Evolutionary conservation across 2,113 vertebrate species (phyloP).

Genomic region (Rana temporaria): DNA sequence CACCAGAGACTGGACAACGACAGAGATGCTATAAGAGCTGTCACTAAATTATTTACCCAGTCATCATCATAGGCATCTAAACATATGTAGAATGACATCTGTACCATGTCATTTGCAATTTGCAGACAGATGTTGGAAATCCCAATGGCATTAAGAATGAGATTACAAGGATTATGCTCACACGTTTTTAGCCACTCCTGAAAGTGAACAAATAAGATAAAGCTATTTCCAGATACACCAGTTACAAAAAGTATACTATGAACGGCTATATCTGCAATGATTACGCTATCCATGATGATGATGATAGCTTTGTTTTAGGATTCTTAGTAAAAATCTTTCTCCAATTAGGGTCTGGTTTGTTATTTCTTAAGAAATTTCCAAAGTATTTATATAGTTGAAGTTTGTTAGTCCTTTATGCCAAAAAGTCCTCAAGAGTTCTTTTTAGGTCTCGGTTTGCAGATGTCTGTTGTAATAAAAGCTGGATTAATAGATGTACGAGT

Average conservation of each 20-base stretch:
- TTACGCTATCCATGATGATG: too few relatives aligned
- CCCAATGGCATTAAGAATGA: slow-evolving; percentile 58
- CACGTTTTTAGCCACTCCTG: slow-evolving; percentile 56
- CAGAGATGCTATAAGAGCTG: background rate
- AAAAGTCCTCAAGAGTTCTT: too few relatives aligned
- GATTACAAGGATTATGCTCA: slow-evolving; percentile 29
- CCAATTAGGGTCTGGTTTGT: too few relatives aligned
- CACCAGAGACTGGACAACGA: slow-evolving; percentile 24
- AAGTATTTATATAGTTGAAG: too few relatives aligned
- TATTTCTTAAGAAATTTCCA: too few relatives aligned
- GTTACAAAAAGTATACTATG: background rate
- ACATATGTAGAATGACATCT: background rate
- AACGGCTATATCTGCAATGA: background rate
- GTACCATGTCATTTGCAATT: slow-evolving; percentile 54
- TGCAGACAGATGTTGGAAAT: slow-evolving; percentile 59
- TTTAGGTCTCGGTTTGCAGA: too few relatives aligned
- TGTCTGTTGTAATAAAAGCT: too few relatives aligned
- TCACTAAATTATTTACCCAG: background rate
- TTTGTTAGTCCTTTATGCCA: too few relatives aligned
- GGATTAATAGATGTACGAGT: too few relatives aligned
- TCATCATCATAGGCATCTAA: background rate
- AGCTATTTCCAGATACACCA: slow-evolving; percentile 35
- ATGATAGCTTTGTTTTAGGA: too few relatives aligned
- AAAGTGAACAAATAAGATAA: slow-evolving; percentile 42
- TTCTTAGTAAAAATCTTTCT: too few relatives aligned